Conservation (phyloP, 2,113 vertebrate genomes). For the Tichodroma muraria region DNA sequence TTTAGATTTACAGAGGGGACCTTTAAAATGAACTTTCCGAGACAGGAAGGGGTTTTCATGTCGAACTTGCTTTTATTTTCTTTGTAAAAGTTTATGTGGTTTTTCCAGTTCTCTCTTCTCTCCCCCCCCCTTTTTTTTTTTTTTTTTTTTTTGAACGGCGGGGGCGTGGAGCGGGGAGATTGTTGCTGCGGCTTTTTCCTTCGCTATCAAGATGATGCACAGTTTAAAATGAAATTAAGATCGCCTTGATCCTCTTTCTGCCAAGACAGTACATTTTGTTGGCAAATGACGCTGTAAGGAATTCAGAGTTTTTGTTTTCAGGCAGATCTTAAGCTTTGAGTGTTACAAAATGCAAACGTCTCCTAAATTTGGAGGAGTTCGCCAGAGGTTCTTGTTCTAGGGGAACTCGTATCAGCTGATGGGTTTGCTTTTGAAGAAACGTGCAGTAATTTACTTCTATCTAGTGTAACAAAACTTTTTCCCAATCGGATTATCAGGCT, state of each 20-base stretch:
- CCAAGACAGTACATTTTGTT: slow-evolving; percentile 47
- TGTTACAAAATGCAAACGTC: neutral
- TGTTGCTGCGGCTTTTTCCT: slow-evolving; percentile 42
- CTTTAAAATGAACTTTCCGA: slow-evolving; percentile 73
- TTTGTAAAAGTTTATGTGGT: slow-evolving; percentile 71
- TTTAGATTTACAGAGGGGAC: slow-evolving; percentile 64
- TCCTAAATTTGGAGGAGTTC: slow-evolving; percentile 23
- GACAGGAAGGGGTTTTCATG: slow-evolving; percentile 62
- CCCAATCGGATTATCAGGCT: slow-evolving; percentile 49
- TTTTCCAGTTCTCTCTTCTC: neutral
- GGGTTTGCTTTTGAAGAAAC: neutral
- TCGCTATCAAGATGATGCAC: slow-evolving; percentile 43
- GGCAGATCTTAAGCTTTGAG: slow-evolving; percentile 26
- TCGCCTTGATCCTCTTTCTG: slow-evolving; percentile 23
- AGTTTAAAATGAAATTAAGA: slow-evolving; percentile 60
- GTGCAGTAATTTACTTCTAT: neutral
- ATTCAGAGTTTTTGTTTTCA: slow-evolving; percentile 33
- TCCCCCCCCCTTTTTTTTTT: neutral
- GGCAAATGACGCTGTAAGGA: slow-evolving; percentile 45
- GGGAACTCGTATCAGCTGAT: slow-evolving; percentile 36
- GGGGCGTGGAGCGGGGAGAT: neutral
- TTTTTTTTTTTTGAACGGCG: neutral
- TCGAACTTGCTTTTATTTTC: slow-evolving; percentile 71
- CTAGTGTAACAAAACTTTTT: slow-evolving; percentile 64
- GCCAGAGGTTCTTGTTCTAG: slow-evolving; percentile 42